Evolutionary conservation across 2,888 invertebrate species (phyloP).

Genomic region (Tachina lurida): DNA sequence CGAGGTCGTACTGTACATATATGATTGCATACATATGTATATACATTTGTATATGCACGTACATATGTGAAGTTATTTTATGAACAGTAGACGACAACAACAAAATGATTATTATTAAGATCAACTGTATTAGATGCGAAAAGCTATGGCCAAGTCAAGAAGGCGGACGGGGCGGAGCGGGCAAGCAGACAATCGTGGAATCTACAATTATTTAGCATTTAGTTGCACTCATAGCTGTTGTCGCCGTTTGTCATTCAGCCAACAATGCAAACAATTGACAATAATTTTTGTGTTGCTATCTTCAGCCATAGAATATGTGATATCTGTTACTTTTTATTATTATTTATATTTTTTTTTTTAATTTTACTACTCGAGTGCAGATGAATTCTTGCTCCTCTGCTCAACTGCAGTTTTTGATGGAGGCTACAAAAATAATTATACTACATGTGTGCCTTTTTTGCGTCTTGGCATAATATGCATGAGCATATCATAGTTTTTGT

Average conservation of each 20-base stretch:
- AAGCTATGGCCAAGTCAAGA: slow-evolving; percentile 35
- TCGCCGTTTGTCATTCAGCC: slow-evolving; percentile 19
- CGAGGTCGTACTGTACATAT: slow-evolving; percentile 42
- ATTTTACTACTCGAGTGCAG: slow-evolving; percentile 24
- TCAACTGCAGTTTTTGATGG: background rate
- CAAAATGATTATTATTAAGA: slow-evolving; percentile 13
- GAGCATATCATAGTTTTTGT: background rate
- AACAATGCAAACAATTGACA: slow-evolving; percentile 43
- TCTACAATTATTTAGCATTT: background rate
- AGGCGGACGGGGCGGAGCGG: background rate
- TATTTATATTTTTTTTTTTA: background rate
- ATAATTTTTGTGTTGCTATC: slow-evolving; percentile 37
- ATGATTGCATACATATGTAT: background rate
- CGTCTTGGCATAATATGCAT: background rate
- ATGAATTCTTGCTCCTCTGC: background rate
- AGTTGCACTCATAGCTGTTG: background rate
- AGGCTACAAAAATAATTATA: background rate
- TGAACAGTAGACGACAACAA: slow-evolving; percentile 32
- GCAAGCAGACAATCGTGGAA: background rate
- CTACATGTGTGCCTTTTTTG: background rate
- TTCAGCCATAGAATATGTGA: slow-evolving; percentile 25
- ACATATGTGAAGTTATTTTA: background rate
- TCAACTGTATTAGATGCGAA: slow-evolving; percentile 13
- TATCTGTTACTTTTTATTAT: slow-evolving; percentile 18
- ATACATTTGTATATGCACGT: background rate